Base-by-base conservation (phyloP, 1,140 invertebrate species). In the Macrotrachela quadricornifera region DNA sequence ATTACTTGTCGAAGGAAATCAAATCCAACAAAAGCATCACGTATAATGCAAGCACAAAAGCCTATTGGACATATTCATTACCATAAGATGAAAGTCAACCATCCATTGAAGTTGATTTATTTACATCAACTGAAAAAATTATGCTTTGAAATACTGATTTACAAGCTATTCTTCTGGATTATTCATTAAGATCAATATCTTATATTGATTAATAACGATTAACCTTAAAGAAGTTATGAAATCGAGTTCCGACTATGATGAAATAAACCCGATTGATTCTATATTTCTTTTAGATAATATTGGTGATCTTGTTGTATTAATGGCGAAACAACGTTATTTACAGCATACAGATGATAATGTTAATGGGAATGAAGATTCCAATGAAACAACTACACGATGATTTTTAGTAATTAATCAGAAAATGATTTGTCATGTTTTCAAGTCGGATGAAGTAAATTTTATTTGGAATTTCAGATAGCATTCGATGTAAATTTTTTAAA, bases 371-470 rank as follows among this genome's bases (percentile, higher is more conserved):
- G 21, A 30, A 4, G 21, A 30, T 4, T 30, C 21, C 3, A 30
- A 30, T 30, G 21, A 30, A 30, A 30, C 21, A 2, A 30, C 21
- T 30, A 30, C 21, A 2, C 21, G 21, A 4, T 8, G 21, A 4
- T 2, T 30, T 30, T 2, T 30, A 2, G 2, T 8, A 4, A 30
- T 30, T 8, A 30, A 30, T 30, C 63, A 47, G 11, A 95, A 95
- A 71, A 95, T 99, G 80, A 90, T 97, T 59, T 99, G 94, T 67
- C 94, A 99, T 67, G 91, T 99, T 16, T 99, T 99, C 71, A 91
- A 99, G 71, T 95, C 88, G 64, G 92, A 97, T 64, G 92, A 97
- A 74, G 81, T 30, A 8, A 30, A 8, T 30, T 30, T 4, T 2
- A 30, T 2, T 30, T 2, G 2, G 3, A 30, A 4, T 4, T 30